phyloP scores from a whole-genome alignment of 2,797 vertebrate species.

The Acanthiza pusilla region DNA sequence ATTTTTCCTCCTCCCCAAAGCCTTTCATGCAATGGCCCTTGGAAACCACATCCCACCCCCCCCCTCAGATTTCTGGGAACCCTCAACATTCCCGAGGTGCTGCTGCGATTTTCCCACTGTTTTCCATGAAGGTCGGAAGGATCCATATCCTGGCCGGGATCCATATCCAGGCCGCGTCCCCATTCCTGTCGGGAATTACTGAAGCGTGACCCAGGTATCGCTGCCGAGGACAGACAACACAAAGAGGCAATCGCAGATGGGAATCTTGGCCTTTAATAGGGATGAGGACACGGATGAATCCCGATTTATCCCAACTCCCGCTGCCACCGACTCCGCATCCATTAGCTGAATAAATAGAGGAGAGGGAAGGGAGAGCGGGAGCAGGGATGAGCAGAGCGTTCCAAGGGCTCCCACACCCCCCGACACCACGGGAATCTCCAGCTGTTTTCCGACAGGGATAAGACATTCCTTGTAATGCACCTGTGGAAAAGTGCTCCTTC shows the following conservation, averaged over 20 bases:
- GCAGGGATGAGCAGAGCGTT: neutral
- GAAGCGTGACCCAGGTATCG: constrained; percentile 22
- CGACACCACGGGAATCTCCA: rapidly evolving
- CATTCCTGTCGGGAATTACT: neutral
- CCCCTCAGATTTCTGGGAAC: rapidly evolving
- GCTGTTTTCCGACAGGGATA: neutral
- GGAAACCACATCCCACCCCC: rapidly evolving
- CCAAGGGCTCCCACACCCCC: neutral
- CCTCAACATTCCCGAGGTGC: neutral
- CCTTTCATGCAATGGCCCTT: neutral
- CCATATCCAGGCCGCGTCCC: neutral
- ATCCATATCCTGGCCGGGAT: neutral
- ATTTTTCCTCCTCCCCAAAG: neutral
- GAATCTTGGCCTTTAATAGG: constrained; percentile 48
- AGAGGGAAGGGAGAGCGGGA: neutral
- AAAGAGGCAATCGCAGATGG: constrained; percentile 30
- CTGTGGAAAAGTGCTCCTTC: neutral
- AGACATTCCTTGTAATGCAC: neutral
- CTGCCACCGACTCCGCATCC: neutral
- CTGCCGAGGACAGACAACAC: constrained; percentile 11
- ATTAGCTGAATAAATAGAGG: neutral
- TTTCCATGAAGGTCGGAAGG: neutral
- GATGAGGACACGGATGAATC: neutral
- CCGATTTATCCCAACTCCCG: neutral
- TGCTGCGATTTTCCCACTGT: no score